These are phyloP conservation scores for Tupaia tana DNA, from an alignment of 2,113 vertebrate species.

Conservation along the genomic window DNA sequence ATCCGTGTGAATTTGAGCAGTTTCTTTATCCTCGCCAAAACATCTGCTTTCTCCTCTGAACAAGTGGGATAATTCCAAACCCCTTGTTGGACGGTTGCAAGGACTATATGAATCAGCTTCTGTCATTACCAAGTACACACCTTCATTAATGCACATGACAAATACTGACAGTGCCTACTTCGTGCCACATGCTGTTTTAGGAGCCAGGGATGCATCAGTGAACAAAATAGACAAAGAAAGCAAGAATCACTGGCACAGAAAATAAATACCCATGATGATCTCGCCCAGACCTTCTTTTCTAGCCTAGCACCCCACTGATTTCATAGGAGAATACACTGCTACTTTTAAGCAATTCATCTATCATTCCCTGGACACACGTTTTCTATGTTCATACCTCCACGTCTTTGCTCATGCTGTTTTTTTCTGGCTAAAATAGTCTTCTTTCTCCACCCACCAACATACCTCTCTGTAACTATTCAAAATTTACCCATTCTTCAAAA, in stretches of 20 bases:
- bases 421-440: not conserved
- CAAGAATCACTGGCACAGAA: not conserved
- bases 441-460: too few species aligned
- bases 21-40: not conserved
- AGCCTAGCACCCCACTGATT: not conserved
- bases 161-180: not conserved
- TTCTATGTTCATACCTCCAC: not conserved
- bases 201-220: not conserved
- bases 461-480: not conserved
- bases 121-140: not conserved
- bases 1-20: not conserved
- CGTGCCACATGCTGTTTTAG: not conserved
- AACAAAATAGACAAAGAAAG: conserved; percentile 18
- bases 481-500: not conserved
- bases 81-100: not conserved
- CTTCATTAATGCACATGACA: not conserved
- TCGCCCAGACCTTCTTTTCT: not conserved
- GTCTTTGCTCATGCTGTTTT: not conserved
- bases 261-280: not conserved
- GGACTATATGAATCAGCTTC: not conserved
- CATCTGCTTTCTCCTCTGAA: not conserved
- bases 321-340: not conserved
- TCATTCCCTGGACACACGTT: not conserved
- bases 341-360: not conserved
- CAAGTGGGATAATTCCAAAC: not conserved